Evolutionary conservation across 2,113 vertebrate genomes (phyloP).

Genomic region (Chrysochloris asiatica): DNA sequence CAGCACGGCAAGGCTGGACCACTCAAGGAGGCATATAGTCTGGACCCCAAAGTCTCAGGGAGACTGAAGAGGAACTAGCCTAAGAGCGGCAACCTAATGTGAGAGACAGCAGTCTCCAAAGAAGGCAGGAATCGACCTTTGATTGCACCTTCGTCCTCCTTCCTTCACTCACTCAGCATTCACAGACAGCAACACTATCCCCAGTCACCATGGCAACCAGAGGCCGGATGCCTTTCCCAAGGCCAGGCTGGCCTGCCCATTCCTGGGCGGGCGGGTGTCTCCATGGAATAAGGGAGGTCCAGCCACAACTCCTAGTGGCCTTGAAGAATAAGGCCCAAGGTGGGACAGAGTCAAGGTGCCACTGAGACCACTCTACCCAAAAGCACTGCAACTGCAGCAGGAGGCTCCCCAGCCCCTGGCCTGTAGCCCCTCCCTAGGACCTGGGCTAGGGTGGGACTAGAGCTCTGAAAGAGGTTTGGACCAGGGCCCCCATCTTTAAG

Average conservation of each 20-base stretch:
- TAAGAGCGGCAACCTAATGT: not conserved
- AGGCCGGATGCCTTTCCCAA: constrained; percentile 51
- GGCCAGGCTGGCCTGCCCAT: constrained; percentile 58
- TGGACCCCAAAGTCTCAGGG: not conserved
- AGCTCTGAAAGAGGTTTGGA: not conserved
- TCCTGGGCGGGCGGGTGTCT: not conserved
- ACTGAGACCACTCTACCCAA: not conserved
- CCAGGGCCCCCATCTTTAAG: not conserved
- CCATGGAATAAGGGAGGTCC: not conserved
- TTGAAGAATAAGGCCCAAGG: not conserved
- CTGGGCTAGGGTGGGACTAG: not conserved
- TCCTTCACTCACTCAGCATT: constrained; percentile 39
- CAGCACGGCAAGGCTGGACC: not conserved
- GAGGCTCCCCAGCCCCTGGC: not conserved
- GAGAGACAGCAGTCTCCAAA: not conserved
- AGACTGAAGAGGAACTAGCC: not conserved
- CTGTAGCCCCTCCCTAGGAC: constrained; percentile 13
- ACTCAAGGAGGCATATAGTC: not conserved
- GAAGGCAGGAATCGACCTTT: not conserved
- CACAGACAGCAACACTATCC: constrained; percentile 28
- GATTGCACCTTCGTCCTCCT: not conserved
- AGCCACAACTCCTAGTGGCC: not conserved
- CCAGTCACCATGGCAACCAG: constrained; percentile 71
- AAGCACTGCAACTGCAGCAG: not conserved
- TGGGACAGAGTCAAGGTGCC: not conserved